phyloP scores from a whole-genome alignment of 1,140 invertebrate species.

The Drosophila virilis region DNA sequence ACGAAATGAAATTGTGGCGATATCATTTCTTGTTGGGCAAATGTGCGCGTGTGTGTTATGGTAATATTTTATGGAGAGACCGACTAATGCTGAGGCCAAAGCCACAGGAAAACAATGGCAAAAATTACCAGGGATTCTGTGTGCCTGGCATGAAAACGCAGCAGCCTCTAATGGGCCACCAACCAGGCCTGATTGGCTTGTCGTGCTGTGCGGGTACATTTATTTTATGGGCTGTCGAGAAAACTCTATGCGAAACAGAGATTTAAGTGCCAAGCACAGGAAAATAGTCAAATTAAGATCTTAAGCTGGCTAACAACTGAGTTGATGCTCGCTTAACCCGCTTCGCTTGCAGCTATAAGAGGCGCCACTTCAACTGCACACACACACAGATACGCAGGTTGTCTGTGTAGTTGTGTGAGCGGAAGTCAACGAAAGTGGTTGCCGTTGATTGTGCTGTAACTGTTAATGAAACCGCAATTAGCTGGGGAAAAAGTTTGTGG shows the following conservation, averaged over 20 bases:
- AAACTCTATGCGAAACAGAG: slow-evolving; percentile 36
- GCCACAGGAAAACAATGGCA: slow-evolving; percentile 25
- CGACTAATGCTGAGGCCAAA: slow-evolving; percentile 12
- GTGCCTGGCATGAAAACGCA: background rate
- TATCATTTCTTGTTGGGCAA: slow-evolving; percentile 52
- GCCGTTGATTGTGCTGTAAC: slow-evolving; percentile 4
- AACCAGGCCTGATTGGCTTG: slow-evolving; percentile 37
- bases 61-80: slow-evolving; percentile 48
- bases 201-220: slow-evolving; percentile 44
- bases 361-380: slow-evolving; percentile 10
- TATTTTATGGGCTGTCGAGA: slow-evolving; percentile 60
- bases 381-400: background rate
- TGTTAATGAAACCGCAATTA: slow-evolving; percentile 56
- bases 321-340: slow-evolving; percentile 49
- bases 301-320: slow-evolving; percentile 41
- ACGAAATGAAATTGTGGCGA: slow-evolving; percentile 65
- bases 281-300: slow-evolving; percentile 37
- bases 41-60: slow-evolving; percentile 48
- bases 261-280: slow-evolving; percentile 41
- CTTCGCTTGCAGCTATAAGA: slow-evolving; percentile 22
- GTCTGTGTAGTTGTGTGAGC: background rate
- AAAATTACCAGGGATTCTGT: slow-evolving; percentile 25
- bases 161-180: slow-evolving; percentile 49
- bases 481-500: slow-evolving; percentile 35
- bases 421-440: slow-evolving; percentile 9